Conservation (phyloP, 64 coral and sea anemone species). For the Trachythela sp. region DNA sequence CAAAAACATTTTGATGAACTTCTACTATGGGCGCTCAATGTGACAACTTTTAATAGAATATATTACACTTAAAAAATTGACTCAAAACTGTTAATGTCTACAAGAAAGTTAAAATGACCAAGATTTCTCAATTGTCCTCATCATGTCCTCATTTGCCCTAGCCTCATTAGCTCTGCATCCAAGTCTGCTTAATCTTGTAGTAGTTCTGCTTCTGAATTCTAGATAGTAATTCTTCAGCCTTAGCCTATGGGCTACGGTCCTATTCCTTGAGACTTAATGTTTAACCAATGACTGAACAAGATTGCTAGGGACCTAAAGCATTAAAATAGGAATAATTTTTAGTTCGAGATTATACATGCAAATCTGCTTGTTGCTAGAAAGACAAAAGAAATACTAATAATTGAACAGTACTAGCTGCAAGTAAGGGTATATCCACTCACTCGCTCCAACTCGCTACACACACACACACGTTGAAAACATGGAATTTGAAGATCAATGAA, state of each 20-base stretch:
- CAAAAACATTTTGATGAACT: neutral
- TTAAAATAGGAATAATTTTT: neutral
- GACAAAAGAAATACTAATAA: too few species aligned
- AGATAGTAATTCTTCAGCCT: neutral
- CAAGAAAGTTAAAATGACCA: neutral
- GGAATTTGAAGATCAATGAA: too few species aligned
- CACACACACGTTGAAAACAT: too few species aligned
- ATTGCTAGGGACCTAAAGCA: slow-evolving; percentile 12
- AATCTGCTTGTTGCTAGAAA: neutral
- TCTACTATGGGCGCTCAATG: neutral
- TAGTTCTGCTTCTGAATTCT: neutral
- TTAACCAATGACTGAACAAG: slow-evolving; percentile 8
- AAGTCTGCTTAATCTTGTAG: neutral
- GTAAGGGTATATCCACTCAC: too few species aligned
- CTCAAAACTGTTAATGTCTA: too few species aligned
- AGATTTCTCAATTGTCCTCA: neutral
- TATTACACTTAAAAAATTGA: too few species aligned
- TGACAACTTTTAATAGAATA: too few species aligned
- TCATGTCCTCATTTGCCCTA: neutral
- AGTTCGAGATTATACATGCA: neutral
- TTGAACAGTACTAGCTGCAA: too few species aligned
- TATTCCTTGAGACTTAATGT: slow-evolving; percentile 13
- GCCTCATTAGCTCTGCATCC: neutral
- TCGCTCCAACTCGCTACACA: too few species aligned
- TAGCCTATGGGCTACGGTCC: neutral